Conservation (phyloP, 2,797 vertebrate species). For the Gymnothorax reevesii region DNA sequence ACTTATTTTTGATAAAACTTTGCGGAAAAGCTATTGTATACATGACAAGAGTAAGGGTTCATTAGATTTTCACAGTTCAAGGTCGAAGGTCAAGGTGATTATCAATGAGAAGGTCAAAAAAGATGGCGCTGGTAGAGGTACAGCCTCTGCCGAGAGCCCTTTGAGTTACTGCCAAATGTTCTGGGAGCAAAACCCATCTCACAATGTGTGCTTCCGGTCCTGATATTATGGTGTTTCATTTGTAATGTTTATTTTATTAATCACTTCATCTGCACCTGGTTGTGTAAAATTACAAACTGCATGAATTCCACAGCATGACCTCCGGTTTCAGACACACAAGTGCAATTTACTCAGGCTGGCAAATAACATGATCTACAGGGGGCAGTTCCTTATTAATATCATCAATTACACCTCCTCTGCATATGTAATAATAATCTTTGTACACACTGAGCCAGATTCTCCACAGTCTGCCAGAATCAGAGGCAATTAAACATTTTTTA, state of each 20-base stretch:
- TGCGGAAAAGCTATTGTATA: no score
- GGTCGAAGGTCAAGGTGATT: no score
- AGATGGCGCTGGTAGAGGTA: no score
- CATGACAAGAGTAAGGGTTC: no score
- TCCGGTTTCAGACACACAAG: background rate
- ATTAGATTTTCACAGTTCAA: no score
- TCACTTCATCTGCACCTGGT: background rate
- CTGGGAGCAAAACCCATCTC: background rate
- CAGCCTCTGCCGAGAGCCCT: no score
- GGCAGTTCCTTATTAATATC: background rate
- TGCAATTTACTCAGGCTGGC: constrained; percentile 14
- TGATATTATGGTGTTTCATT: background rate
- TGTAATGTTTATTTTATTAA: background rate
- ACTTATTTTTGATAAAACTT: no score
- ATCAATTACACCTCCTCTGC: background rate
- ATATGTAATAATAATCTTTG: background rate
- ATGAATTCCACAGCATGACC: background rate
- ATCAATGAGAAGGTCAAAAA: no score
- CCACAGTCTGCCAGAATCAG: background rate
- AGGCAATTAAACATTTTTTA: background rate
- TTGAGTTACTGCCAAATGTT: background rate
- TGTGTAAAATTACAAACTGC: background rate
- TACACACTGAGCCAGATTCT: background rate
- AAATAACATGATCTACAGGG: background rate
- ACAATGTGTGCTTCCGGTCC: background rate